Conservation (phyloP, 1,140 invertebrate genomes). For the Nylanderia fulva region DNA sequence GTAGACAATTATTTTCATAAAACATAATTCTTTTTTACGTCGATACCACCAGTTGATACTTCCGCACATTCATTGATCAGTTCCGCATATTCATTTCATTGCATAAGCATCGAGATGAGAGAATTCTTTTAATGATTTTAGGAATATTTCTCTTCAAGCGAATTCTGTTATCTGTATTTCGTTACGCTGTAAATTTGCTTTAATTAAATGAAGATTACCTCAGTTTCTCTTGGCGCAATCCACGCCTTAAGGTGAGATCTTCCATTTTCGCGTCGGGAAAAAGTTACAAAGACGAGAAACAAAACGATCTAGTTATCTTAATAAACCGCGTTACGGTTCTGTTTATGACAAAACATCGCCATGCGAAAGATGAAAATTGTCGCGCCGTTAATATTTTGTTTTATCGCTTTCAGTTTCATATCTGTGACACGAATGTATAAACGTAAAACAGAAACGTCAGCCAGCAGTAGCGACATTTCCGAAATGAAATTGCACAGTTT, state of each 20-base stretch:
- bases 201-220: slow-evolving; percentile 63
- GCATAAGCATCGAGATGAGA: slow-evolving; percentile 26
- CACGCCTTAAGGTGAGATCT: slow-evolving; percentile 29
- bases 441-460: not conserved
- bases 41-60: slow-evolving; percentile 40
- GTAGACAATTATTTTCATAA: slow-evolving; percentile 26
- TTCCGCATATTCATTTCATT: slow-evolving; percentile 42
- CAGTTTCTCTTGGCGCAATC: slow-evolving; percentile 36
- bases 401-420: slow-evolving; percentile 15
- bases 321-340: slow-evolving; percentile 30
- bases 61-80: no score
- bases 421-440: not conserved
- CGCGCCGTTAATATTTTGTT: slow-evolving; percentile 21
- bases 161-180: slow-evolving; percentile 56
- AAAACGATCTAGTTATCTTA: slow-evolving; percentile 43
- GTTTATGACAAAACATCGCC: slow-evolving; percentile 30
- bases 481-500: not conserved
- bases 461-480: not conserved
- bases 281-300: slow-evolving; percentile 55
- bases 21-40: slow-evolving; percentile 21
- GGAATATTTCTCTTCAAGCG: slow-evolving; percentile 28
- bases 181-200: slow-evolving; percentile 56
- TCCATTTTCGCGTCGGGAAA: slow-evolving; percentile 36
- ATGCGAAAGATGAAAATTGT: slow-evolving; percentile 18
- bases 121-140: slow-evolving; percentile 50